phyloP scores from a whole-genome alignment of 2,113 vertebrate genomes.

The Coracopsis vasa region DNA sequence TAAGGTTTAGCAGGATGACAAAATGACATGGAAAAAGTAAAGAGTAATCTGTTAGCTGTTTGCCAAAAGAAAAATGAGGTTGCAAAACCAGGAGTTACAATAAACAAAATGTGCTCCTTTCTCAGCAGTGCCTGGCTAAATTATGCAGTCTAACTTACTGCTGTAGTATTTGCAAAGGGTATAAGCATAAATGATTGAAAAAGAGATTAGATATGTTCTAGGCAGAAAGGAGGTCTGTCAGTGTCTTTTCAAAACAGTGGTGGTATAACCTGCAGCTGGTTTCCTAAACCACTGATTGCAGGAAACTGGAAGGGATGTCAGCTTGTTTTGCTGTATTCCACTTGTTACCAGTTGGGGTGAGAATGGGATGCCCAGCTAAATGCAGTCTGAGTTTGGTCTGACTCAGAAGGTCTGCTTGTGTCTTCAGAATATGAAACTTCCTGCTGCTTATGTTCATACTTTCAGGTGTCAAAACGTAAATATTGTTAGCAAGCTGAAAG shows the following conservation, averaged over 20 bases:
- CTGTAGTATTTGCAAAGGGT: background rate
- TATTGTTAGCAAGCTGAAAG: background rate
- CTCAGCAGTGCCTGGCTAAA: background rate
- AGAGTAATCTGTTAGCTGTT: background rate
- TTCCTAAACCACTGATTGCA: background rate
- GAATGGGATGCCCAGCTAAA: background rate
- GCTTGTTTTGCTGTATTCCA: fast-evolving
- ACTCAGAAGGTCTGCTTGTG: background rate
- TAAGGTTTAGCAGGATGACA: background rate
- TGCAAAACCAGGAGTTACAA: background rate
- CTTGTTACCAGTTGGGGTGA: background rate
- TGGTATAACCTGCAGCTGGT: background rate
- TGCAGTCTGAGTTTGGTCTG: background rate
- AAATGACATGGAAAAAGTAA: background rate
- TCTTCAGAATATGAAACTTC: background rate
- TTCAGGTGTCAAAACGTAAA: background rate
- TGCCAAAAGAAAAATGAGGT: background rate
- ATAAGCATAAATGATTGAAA: background rate
- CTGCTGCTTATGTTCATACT: background rate
- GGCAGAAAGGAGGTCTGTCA: background rate
- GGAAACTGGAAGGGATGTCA: background rate
- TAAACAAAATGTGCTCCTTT: background rate
- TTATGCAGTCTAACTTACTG: background rate
- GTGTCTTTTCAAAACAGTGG: background rate
- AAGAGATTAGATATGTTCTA: background rate